Base-by-base conservation (phyloP, 2,113 vertebrate genomes). In the Centrocercus urophasianus region DNA sequence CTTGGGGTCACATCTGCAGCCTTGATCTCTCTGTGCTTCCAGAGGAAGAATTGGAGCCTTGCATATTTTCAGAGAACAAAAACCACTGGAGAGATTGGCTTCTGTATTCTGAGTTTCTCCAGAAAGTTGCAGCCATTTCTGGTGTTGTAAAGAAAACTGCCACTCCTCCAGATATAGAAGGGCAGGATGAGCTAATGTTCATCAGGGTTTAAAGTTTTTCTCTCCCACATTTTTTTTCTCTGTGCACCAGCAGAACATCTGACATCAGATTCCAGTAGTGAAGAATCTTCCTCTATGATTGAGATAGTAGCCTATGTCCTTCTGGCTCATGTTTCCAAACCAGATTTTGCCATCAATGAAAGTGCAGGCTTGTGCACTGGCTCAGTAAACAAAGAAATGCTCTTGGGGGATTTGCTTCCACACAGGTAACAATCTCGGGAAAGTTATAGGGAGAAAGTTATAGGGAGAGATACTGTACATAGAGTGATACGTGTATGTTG, bases 281-380 rank as follows among this genome's bases (percentile, higher is more conserved):
- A 67, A 80, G n/a, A 22, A 10, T 88, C 89, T 32, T 95, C 76
- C 38, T 91, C 96, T 42, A 0, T 61, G 43, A 88, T 83, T 30
- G 97, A 97, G 69, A 96, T 45, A 17, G 67, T 77, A 48, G 96
- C 96, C 65, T 97, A 97, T 57, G 56, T 93, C 3, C 3, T 97
- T 27, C 88, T 97, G 85, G 77, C 95, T 76, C 78, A 85, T 11
- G 45, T 97, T 47, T 96, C 95, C 72, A 85, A 57, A 13, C 42
- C 85, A 70, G 88, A 89, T 18, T 40, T 82, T 22, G 34, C 85
- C 25, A 3, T 5, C 45, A 82, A 8, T 25, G 84, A 96, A 32
- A 21, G 93, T 66, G 76, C 77, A 0, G 90, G 57, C 80, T 95
- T n/a, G 95, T 96, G 30, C 84, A 0, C 61, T 84, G 87, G 90